These are phyloP conservation scores for Erannis defoliaria DNA, from an alignment of 2,888 invertebrate genomes.

Conservation along the genomic window DNA sequence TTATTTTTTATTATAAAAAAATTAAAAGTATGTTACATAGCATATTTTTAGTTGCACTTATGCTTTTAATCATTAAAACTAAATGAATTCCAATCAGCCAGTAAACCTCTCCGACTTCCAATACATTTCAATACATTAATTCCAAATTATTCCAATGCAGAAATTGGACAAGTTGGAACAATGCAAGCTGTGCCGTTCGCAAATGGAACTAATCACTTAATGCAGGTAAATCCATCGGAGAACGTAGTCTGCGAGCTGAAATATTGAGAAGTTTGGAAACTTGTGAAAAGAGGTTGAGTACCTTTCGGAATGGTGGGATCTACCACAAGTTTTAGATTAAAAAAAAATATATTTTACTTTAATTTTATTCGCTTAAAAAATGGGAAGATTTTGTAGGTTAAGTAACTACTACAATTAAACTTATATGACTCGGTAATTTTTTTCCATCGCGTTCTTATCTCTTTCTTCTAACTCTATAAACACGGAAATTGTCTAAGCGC, in stretches of 20 bases:
- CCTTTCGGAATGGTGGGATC: slow-evolving; percentile 40
- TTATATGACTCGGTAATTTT: too few species aligned
- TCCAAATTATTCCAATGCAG: slow-evolving; percentile 58
- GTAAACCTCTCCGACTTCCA: slow-evolving; percentile 8
- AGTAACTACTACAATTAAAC: too few species aligned
- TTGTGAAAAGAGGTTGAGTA: slow-evolving; percentile 56
- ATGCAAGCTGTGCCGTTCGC: slow-evolving; percentile 73
- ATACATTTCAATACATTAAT: slow-evolving; percentile 45
- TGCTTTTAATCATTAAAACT: not conserved
- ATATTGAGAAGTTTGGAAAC: slow-evolving; percentile 73
- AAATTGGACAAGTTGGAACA: slow-evolving; percentile 52
- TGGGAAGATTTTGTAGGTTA: too few species aligned
- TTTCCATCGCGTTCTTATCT: too few species aligned
- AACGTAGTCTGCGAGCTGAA: slow-evolving; percentile 63
- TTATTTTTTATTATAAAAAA: too few species aligned
- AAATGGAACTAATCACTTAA: slow-evolving; percentile 84
- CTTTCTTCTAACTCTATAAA: too few species aligned
- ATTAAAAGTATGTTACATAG: too few species aligned
- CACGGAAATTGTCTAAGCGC: too few species aligned
- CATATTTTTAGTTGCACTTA: not conserved
- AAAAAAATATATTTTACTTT: not conserved
- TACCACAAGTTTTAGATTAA: slow-evolving; percentile 44
- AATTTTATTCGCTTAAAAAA: too few species aligned
- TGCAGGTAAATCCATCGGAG: slow-evolving; percentile 66
- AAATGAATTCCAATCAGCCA: slow-evolving; percentile 1